Evolutionary conservation across 2,797 vertebrate genomes (phyloP), one percentile per base, ranked within the genome.

Genomic region (Aselliscus stoliczkanus): DNA sequence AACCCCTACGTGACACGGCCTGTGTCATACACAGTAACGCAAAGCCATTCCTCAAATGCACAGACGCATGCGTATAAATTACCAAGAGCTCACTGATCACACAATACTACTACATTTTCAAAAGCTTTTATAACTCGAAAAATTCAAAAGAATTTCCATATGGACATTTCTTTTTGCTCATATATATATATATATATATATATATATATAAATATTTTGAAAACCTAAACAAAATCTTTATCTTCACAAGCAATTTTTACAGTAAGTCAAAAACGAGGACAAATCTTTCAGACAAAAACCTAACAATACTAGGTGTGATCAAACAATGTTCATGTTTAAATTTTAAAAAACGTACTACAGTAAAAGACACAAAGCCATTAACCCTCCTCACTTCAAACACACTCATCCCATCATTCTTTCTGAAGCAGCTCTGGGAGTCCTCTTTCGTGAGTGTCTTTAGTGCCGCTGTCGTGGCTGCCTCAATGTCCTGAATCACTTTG

Each of bases 51-150:
- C 29, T 44, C 6, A 18, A 1, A 44, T 0, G 44, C 18, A 10
- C 1, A 17, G 11, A 25, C 0, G 11, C 13, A 1, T 2, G 13
- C 3, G 3, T 2, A 10, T 3, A 31, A 34, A 6, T 23, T 4
- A 2, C 1, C 37, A 9, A 39, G 47, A 47, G 73, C 21, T 31
- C 5, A 31, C 3, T 2, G 21, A 10, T 20, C 34, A 23, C 23
- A 7, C 2, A 0, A 2, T 15, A 72, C 62, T 31, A 10, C 50
- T 5, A 5, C 0, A 0, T 2, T 18, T 25, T 3, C 5, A 39
- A 88, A 58, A 37, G 39, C n/a, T 89, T 20, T 17, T 18, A 44
- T 2, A 34, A 39, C 75, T 76, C 76, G 31, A 67, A 88, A 70
- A 80, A 29, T 34, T 31, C 20, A 42, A 88, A 90, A 69, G 6